Evolutionary conservation across 2,888 invertebrate species (phyloP).

Genomic region (Byasa hedistus): DNA sequence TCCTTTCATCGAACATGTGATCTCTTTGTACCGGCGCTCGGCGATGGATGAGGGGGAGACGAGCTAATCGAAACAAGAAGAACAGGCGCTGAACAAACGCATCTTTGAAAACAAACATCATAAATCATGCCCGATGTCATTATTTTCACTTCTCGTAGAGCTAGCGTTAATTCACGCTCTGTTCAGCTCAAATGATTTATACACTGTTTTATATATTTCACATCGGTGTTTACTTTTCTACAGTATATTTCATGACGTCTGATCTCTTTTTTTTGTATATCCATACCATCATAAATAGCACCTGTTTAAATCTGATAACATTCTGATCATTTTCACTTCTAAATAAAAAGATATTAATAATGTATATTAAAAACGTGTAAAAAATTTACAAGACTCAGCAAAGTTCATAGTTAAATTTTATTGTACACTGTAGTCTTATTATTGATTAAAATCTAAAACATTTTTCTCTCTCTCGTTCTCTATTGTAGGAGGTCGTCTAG

Average conservation of each 20-base stretch:
- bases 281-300: no score
- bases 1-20: constrained; percentile 3
- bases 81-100: constrained; percentile 18
- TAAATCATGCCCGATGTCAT: constrained; percentile 22
- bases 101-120: constrained; percentile 20
- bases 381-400: no score
- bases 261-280: not conserved
- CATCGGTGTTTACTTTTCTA: not conserved
- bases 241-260: not conserved
- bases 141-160: constrained; percentile 6
- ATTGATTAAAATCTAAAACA: no score
- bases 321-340: no score
- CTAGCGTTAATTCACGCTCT: constrained; percentile 21
- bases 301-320: no score
- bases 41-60: constrained; percentile 8
- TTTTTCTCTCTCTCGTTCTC: no score
- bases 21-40: not conserved
- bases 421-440: no score
- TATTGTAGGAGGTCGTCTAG: no score
- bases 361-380: no score
- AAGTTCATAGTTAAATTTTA: no score
- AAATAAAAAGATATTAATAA: no score
- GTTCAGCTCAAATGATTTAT: constrained; percentile 22
- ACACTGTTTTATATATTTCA: constrained; percentile 1
- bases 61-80: constrained; percentile 21